Base-by-base conservation (phyloP, 2,113 vertebrate species). In the Mormoops blainvillei region DNA sequence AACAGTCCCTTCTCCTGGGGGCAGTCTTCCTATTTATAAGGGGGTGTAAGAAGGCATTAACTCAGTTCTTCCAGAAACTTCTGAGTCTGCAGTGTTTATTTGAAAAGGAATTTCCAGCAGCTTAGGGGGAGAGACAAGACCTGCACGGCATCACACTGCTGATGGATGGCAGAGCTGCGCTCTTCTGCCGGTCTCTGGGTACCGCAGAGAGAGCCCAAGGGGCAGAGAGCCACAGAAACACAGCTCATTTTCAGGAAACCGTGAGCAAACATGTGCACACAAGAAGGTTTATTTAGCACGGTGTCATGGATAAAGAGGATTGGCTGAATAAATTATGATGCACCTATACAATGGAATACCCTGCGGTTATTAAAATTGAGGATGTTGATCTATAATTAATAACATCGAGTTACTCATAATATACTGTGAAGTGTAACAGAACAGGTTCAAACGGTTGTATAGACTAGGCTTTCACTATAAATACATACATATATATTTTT, bases 331-430 rank as follows among this genome's bases (percentile, higher is more conserved):
- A 78, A 52, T 89, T 58, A 71, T 50, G 33, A 92, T 38, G 70
- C 4, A 76, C n/a, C 19, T 61, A 41, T 20, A 43, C 28, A 74
- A 58, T 65, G 78, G 63, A 81, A 87, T 78, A 61, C 28, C 41
- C 52, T 93, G 16, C 2, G 50, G 36, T 89, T 63, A 95, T 91
- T 94, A 94, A 86, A 93, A 77, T 45, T 73, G 65, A 91, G 93
- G 68, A 58, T 63, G 18, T 36, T 83, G 31, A 45, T 88, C 36
- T 70, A 52, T 90, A 94, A 86, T 84, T 50, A 83, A 80, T 41
- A 65, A 43, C 56, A 65, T 0, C 48, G 41, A 92, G 2, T 73
- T 77, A 70, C 48, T 87, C 12, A 67, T 50, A 58, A 86, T 65
- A 70, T 22, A 74, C 4, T 83, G n/a, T 52, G 89, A 43, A 73